Evolutionary conservation across 2,888 invertebrate species (phyloP).

Genomic region (Bimastos eiseni): DNA sequence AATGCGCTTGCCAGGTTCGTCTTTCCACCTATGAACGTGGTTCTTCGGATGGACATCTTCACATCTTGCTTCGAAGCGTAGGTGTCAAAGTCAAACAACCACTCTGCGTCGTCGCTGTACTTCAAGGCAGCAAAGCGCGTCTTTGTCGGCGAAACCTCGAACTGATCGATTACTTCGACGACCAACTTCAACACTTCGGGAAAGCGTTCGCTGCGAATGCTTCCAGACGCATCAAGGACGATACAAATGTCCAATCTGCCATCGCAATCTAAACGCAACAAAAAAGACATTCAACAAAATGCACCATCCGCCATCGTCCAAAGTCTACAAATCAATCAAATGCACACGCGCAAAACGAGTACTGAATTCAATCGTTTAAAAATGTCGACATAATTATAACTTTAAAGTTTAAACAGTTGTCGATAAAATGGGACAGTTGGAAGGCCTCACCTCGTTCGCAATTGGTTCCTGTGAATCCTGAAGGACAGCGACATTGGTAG

Average conservation of each 20-base stretch:
- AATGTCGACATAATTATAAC: no score
- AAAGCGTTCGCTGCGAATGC: slow-evolving; percentile 41
- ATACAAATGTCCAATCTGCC: slow-evolving; percentile 39
- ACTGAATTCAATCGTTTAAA: no score
- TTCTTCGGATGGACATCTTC: neutral
- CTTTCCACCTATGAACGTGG: slow-evolving; percentile 3
- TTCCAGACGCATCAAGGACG: slow-evolving; percentile 43
- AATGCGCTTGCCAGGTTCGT: slow-evolving; percentile 23
- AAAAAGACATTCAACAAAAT: neutral
- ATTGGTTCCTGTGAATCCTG: slow-evolving; percentile 25
- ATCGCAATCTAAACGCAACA: slow-evolving; percentile 34
- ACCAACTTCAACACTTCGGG: slow-evolving; percentile 36
- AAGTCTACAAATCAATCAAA: neutral
- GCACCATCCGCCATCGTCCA: no score
- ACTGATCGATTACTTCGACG: slow-evolving; percentile 26
- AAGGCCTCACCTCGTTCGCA: slow-evolving; percentile 27
- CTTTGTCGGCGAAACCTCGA: slow-evolving; percentile 35
- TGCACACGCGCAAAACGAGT: no score
- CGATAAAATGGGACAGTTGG: no score
- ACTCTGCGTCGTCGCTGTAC: slow-evolving; percentile 6
- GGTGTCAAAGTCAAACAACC: slow-evolving; percentile 21
- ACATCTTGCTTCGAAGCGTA: slow-evolving; percentile 22
- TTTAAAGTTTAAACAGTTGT: no score
- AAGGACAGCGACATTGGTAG: slow-evolving; percentile 54
- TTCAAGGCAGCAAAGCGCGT: slow-evolving; percentile 25